These are phyloP conservation scores for Tupaia chinensis DNA, from an alignment of 2,113 vertebrate genomes.

Conservation along the genomic window DNA sequence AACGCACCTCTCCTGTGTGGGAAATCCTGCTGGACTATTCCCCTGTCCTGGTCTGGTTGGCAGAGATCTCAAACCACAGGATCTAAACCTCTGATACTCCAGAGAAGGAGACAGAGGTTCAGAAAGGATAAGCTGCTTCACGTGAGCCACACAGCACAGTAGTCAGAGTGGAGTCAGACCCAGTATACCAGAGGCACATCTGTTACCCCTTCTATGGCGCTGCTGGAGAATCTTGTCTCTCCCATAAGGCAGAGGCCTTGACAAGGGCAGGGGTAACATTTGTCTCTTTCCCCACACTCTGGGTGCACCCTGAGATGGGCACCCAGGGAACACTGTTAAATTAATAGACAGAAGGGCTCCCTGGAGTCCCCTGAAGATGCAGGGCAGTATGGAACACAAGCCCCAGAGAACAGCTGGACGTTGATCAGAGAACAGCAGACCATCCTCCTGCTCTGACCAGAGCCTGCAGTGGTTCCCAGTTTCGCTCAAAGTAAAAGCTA, in stretches of 20 bases:
- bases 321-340: neutral
- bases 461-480: neutral
- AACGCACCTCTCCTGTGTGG: neutral
- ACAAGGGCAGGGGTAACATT: neutral
- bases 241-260: neutral
- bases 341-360: neutral
- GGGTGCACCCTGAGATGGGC: no score
- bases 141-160: neutral
- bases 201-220: neutral
- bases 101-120: neutral
- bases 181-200: neutral
- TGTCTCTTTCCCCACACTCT: neutral
- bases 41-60: no score
- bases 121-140: neutral
- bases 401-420: neutral
- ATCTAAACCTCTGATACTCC: neutral
- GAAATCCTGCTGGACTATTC: neutral
- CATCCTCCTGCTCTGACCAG: neutral
- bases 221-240: neutral
- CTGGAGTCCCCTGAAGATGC: neutral
- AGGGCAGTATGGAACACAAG: neutral
- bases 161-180: neutral
- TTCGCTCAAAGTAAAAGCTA: neutral
- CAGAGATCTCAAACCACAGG: neutral
- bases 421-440: neutral